A percentile compares a stretch with the other conserved stretches of the same genome.
These are phyloP conservation scores for Cyprinella venusta DNA, from an alignment of 2,797 vertebrate species.

Conservation along the genomic window DNA sequence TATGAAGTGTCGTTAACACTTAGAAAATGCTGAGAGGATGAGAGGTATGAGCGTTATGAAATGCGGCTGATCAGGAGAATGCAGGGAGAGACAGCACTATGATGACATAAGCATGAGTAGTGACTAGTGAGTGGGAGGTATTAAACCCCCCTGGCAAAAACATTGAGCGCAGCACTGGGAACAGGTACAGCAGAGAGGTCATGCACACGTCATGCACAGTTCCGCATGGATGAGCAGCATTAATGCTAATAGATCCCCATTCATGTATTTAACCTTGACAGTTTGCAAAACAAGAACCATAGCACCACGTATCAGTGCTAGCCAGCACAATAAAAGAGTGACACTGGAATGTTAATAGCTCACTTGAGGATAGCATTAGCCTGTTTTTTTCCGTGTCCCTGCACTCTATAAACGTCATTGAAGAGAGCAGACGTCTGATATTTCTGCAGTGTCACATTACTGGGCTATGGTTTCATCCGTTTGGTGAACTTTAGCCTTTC, in stretches of 20 bases:
- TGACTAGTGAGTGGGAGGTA: slow-evolving; percentile 23
- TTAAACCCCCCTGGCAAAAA: slow-evolving; percentile 30
- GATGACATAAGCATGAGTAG: slow-evolving; percentile 38
- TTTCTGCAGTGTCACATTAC: slow-evolving; percentile 54
- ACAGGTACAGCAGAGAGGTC: slow-evolving; percentile 37
- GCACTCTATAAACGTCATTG: slow-evolving; percentile 53
- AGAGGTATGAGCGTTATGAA: slow-evolving; percentile 15
- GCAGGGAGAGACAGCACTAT: background rate
- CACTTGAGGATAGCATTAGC: slow-evolving; percentile 39
- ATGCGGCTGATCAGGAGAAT: slow-evolving; percentile 8
- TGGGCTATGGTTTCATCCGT: slow-evolving; percentile 49
- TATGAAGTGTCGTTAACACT: background rate
- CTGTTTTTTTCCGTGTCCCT: slow-evolving; percentile 30
- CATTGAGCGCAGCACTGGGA: background rate
- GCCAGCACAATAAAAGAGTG: slow-evolving; percentile 46
- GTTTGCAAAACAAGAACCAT: slow-evolving; percentile 42
- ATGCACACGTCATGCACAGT: slow-evolving; percentile 30
- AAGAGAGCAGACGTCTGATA: slow-evolving; percentile 47
- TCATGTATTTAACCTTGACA: slow-evolving; percentile 48
- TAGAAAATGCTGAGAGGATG: background rate
- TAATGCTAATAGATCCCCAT: slow-evolving; percentile 42
- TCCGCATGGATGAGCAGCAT: slow-evolving; percentile 16
- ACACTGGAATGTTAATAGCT: slow-evolving; percentile 57
- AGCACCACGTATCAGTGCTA: slow-evolving; percentile 24
- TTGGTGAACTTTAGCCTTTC: slow-evolving; percentile 55